phyloP scores from a whole-genome alignment of 37 sponge, comb jelly and placozoan species.

The Ephydatia muelleri region DNA sequence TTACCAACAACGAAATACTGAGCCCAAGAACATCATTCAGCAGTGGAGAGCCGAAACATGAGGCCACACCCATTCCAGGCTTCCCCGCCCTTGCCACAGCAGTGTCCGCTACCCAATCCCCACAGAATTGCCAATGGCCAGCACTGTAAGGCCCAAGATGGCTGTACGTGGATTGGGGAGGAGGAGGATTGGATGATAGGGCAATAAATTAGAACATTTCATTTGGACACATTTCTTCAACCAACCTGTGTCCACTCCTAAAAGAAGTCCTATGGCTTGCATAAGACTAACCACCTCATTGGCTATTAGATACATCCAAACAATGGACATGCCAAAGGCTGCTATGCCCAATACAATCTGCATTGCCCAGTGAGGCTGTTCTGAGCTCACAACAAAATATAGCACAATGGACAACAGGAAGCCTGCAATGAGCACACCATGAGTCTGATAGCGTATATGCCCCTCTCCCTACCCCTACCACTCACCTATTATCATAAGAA shows the following conservation, averaged over 20 bases:
- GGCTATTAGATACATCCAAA: constrained; percentile 84
- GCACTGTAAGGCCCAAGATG: constrained; percentile 86
- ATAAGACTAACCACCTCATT: constrained; percentile 80
- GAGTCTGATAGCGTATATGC: background rate
- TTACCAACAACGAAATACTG: constrained; percentile 82
- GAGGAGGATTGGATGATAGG: background rate
- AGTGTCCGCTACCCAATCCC: constrained; percentile 92
- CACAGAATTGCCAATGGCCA: constrained; percentile 92
- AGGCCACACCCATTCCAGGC: constrained; percentile 88
- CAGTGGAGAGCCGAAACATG: constrained; percentile 91
- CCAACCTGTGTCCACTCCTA: constrained; percentile 78
- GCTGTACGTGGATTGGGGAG: constrained; percentile 39
- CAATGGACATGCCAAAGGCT: constrained; percentile 85
- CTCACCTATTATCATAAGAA: constrained; percentile 74
- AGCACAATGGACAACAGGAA: constrained; percentile 22
- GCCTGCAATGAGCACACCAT: constrained; percentile 14
- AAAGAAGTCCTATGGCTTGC: constrained; percentile 70
- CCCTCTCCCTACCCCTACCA: background rate
- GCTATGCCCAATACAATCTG: constrained; percentile 62
- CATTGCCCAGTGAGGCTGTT: constrained; percentile 44
- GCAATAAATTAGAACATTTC: background rate
- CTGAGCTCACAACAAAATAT: constrained; percentile 12
- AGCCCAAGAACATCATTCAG: constrained; percentile 93
- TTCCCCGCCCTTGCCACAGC: constrained; percentile 85
- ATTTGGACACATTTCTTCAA: background rate